These are phyloP conservation scores for Leucosticte australis DNA, from an alignment of 2,113 vertebrate genomes.

Conservation along the genomic window DNA sequence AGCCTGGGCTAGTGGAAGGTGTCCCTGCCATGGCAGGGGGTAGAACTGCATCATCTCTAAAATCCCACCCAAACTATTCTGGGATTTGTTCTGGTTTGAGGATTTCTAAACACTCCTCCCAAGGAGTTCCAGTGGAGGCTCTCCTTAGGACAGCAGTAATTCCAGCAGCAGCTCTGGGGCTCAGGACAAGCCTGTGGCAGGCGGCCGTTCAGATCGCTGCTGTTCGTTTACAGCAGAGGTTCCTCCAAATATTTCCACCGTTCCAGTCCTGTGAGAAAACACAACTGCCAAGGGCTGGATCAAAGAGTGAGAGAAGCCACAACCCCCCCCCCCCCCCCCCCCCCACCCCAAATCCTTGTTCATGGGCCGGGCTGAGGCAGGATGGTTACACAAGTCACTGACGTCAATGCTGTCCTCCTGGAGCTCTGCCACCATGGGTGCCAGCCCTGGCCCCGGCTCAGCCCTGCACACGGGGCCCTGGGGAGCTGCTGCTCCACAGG, in stretches of 20 bases:
- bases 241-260: background rate
- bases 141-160: background rate
- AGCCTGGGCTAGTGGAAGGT: rapidly evolving
- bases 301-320: background rate
- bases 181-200: background rate
- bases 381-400: constrained; percentile 9
- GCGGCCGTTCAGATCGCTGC: background rate
- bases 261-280: background rate
- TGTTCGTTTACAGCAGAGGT: background rate
- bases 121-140: background rate
- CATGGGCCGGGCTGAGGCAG: background rate
- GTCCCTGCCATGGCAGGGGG: background rate
- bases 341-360: background rate
- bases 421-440: background rate
- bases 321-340: background rate
- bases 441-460: background rate
- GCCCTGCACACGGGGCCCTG: background rate
- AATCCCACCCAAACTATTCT: background rate
- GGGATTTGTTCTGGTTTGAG: background rate
- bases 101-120: background rate
- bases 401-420: constrained; percentile 56
- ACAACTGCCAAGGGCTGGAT: background rate
- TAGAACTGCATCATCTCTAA: background rate
- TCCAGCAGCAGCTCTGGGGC: background rate
- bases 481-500: background rate